Evolutionary conservation across 2,113 vertebrate genomes (phyloP).

Genomic region (Haliaeetus leucogaster): DNA sequence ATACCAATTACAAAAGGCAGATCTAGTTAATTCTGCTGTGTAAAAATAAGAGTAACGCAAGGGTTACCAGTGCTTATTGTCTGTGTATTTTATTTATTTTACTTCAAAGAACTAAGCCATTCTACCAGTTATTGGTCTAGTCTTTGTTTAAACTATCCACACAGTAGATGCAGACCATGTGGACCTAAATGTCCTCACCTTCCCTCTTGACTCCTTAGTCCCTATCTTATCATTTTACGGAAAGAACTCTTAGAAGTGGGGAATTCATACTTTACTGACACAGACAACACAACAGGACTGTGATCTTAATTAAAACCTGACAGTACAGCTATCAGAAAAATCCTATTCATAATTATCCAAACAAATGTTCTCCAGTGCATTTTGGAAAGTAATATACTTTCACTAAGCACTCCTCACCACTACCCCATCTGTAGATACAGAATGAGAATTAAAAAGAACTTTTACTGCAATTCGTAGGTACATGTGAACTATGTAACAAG

Average conservation of each 20-base stretch:
- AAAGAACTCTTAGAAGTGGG: neutral
- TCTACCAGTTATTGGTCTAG: accelerated
- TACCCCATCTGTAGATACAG: neutral
- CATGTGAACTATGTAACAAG: neutral
- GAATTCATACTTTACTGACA: neutral
- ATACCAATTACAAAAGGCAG: neutral
- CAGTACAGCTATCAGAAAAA: neutral
- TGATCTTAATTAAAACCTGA: neutral
- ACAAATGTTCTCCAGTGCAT: neutral
- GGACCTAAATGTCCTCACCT: neutral
- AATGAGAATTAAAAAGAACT: neutral
- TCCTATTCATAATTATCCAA: neutral
- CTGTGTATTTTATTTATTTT: neutral
- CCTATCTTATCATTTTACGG: accelerated
- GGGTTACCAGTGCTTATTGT: neutral
- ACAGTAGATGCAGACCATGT: neutral
- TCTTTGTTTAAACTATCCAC: neutral
- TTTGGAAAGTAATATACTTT: neutral
- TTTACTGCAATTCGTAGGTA: neutral
- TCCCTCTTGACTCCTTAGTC: neutral
- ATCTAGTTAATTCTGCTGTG: neutral
- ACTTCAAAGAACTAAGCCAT: neutral
- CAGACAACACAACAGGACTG: neutral
- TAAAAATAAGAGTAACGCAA: neutral
- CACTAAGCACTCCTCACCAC: neutral